These are phyloP conservation scores for Neelides folsomi DNA, from an alignment of 2,888 invertebrate genomes.

Conservation along the genomic window DNA sequence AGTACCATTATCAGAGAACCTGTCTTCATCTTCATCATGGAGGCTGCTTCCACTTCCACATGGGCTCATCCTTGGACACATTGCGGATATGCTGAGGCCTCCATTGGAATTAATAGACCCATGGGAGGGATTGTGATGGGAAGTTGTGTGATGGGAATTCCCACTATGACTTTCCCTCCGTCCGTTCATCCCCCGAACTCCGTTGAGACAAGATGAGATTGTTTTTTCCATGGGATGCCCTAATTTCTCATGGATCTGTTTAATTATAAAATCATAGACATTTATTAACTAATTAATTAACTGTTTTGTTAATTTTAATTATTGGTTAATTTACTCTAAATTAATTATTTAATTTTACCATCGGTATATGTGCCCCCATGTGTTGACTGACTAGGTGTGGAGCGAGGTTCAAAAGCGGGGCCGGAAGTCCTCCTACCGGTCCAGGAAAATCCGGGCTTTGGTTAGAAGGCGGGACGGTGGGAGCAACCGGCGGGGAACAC, in stretches of 20 bases:
- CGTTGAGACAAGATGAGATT: conserved; percentile 10
- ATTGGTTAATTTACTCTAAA: neutral
- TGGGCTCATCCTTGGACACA: conserved; percentile 27
- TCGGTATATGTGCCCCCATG: conserved; percentile 29
- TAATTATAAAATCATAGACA: neutral
- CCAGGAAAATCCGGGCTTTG: conserved; percentile 20
- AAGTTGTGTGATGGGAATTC: conserved; percentile 6
- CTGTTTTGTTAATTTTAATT: neutral
- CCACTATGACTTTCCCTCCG: conserved; percentile 17
- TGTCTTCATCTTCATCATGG: conserved; percentile 24
- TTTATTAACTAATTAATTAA: neutral
- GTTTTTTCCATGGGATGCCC: conserved; percentile 8
- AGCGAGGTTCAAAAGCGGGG: conserved; percentile 21
- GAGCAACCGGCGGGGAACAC: conserved; percentile 24
- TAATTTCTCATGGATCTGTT: conserved; percentile 21
- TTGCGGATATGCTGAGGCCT: conserved; percentile 17
- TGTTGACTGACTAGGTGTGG: conserved; percentile 27
- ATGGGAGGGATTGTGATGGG: neutral
- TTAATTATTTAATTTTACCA: conserved; percentile 16
- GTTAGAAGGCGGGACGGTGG: conserved; percentile 19
- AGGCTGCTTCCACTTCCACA: conserved; percentile 15
- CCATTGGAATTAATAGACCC: conserved; percentile 17
- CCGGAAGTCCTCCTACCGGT: conserved; percentile 15
- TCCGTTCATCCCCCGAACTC: conserved; percentile 17
- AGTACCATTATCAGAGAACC: conserved; percentile 29